These are phyloP conservation scores for Cheilosia scutellata DNA, from an alignment of 2,888 invertebrate genomes.

Conservation along the genomic window DNA sequence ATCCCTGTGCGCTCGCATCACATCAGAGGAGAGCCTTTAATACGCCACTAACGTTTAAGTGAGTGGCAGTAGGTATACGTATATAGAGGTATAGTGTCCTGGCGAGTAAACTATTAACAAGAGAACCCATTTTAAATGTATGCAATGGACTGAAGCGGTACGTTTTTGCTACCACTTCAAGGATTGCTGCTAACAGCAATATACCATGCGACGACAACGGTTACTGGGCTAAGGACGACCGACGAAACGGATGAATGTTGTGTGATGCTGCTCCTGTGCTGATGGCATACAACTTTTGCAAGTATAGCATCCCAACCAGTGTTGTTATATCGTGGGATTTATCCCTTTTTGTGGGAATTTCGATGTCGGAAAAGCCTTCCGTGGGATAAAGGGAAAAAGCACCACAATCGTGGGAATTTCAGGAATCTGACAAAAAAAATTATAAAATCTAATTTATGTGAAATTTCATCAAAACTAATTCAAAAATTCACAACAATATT, in stretches of 20 bases:
- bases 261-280: constrained; percentile 25
- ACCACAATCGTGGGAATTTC: too few relatives aligned
- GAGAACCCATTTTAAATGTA: constrained; percentile 56
- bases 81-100: constrained; percentile 39
- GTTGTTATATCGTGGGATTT: too few relatives aligned
- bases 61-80: constrained; percentile 9
- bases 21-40: constrained; percentile 39
- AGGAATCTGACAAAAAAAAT: too few relatives aligned
- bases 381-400: too few relatives aligned
- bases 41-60: constrained; percentile 64
- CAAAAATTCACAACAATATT: too few relatives aligned
- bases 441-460: too few relatives aligned
- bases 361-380: too few relatives aligned
- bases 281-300: constrained; percentile 46
- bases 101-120: constrained; percentile 60
- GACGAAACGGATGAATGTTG: constrained; percentile 50
- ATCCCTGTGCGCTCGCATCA: background rate
- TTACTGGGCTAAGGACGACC: constrained; percentile 43
- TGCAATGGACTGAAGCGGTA: constrained; percentile 61
- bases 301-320: constrained; percentile 49
- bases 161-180: constrained; percentile 25
- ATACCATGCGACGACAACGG: constrained; percentile 1
- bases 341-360: too few relatives aligned
- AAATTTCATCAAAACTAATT: too few relatives aligned
- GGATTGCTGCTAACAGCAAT: constrained; percentile 22